Conservation (phyloP, 2,113 vertebrate species). For the Synchiropus splendidus region DNA sequence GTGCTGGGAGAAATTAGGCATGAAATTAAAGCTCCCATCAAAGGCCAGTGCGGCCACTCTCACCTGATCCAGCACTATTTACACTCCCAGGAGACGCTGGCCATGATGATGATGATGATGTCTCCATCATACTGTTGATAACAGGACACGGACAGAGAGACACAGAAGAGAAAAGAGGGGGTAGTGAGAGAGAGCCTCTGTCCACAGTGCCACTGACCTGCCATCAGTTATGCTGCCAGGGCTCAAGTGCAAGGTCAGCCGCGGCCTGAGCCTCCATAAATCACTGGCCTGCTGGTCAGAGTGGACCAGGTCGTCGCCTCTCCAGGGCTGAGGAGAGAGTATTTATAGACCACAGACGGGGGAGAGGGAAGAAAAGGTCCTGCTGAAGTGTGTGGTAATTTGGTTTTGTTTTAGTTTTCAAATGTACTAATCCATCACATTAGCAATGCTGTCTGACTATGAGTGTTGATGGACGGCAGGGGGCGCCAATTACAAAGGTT, state of each 20-base stretch:
- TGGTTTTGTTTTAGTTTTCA: constrained; percentile 8
- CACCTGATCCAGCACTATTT: constrained; percentile 59
- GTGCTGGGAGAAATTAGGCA: constrained; percentile 67
- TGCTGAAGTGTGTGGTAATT: constrained; percentile 11
- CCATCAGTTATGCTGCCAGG: constrained; percentile 77
- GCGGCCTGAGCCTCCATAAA: constrained; percentile 69
- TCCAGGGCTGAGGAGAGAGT: constrained; percentile 51
- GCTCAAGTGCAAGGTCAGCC: constrained; percentile 72
- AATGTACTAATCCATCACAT: not conserved
- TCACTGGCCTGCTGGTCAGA: constrained; percentile 66
- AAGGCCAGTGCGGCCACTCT: constrained; percentile 46
- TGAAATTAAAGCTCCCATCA: constrained; percentile 68
- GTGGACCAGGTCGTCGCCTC: constrained; percentile 51
- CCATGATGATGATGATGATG: constrained; percentile 49
- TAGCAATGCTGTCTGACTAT: constrained; percentile 2
- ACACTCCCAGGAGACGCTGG: constrained; percentile 43
- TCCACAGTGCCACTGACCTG: constrained; percentile 70
- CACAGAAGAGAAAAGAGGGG: constrained; percentile 3
- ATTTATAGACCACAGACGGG: constrained; percentile 65
- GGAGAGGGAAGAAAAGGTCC: constrained; percentile 21
- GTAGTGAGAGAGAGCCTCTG: constrained; percentile 35
- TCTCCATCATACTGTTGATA: constrained; percentile 52
- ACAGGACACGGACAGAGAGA: constrained; percentile 22
- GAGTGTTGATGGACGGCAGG: constrained; percentile 28
- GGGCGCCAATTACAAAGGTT: constrained; percentile 43